Base-by-base conservation (phyloP, 35 echinoderm and acorn worm species). In the Stichopus chloronotus region DNA sequence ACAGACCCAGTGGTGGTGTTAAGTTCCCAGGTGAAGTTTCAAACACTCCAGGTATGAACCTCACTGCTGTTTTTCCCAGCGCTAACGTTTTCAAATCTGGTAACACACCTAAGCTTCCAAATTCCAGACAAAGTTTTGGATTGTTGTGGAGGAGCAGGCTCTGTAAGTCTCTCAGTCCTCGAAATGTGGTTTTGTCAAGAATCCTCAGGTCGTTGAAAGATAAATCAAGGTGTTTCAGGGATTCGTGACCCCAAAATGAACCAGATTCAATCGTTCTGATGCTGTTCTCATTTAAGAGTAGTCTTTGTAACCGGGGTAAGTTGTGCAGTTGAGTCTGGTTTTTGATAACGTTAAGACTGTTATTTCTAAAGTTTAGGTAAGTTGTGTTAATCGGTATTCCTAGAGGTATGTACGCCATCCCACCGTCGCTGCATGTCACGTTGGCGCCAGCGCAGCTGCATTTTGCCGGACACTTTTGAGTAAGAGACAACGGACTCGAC, bases 241-340 rank as follows among this genome's bases (percentile, higher is more conserved):
- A 5, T 11, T 12, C 21, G 56, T 91, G 88, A 7, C 65, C 63
- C 72, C 72, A 76, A n/a, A 91, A 91, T 57, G 65, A 74, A 1
- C 72, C 88, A 3, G 25, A 30, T 55, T 91, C 88, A 19, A 91
- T 76, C 4, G 68, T 52, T 19, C 43, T 76, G 12, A 91, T 55
- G 13, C 16, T 22, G 53, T 91, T 91, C 10, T 91, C 60, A 7
- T 19, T 53, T 16, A 91, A 65, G 72, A 16, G 14, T 78, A 91
- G 53, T 12, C 8, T 57, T 30, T 9, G 63, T 78, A 91, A 78
- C 17, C 8, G 43, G 21, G 63, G 88, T 4, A 91, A 65, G 63
- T 76, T 76, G 88, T 78, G 88, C 19, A 91, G 69, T 65, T 91
- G 88, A 16, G 88, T 91, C 22, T 91, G 72, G 88, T 91, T 91